Percentiles rank a stretch among this genome's conserved stretches.
These are phyloP conservation scores for Stomatorhinus walkeri DNA, from an alignment of 2,797 vertebrate species.

Conservation along the genomic window DNA sequence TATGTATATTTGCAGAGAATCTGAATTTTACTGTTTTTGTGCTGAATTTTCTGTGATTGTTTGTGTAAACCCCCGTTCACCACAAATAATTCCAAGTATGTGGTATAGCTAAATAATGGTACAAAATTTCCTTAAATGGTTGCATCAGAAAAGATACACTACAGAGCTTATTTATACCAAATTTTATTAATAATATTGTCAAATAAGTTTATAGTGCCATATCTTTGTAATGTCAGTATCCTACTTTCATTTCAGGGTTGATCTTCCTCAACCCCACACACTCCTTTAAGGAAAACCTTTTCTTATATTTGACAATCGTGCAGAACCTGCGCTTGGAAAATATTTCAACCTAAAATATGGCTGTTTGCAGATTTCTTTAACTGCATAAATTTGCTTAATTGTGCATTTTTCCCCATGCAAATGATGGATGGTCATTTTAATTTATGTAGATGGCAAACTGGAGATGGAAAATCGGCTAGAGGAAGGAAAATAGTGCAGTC, in stretches of 20 bases:
- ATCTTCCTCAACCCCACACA: background rate
- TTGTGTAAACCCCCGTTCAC: background rate
- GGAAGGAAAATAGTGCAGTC: background rate
- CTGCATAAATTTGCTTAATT: constrained; percentile 1
- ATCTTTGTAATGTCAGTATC: background rate
- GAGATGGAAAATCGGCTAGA: background rate
- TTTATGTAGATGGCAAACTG: background rate
- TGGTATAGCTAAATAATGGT: background rate
- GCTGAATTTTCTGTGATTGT: background rate
- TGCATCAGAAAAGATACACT: background rate
- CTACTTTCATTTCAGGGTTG: background rate
- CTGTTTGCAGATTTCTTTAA: background rate
- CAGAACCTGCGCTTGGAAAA: background rate
- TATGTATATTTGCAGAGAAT: background rate
- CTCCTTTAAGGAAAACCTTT: background rate
- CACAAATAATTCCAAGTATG: background rate
- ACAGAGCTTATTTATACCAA: background rate
- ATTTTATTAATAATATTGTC: background rate
- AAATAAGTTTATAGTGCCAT: background rate
- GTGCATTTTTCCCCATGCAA: background rate
- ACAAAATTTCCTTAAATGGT: background rate
- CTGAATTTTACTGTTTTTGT: background rate
- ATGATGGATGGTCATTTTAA: background rate
- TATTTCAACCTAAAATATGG: background rate
- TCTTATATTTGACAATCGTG: background rate